phyloP scores from a whole-genome alignment of 1,140 invertebrate genomes.

The Saccostrea cuccullata region DNA sequence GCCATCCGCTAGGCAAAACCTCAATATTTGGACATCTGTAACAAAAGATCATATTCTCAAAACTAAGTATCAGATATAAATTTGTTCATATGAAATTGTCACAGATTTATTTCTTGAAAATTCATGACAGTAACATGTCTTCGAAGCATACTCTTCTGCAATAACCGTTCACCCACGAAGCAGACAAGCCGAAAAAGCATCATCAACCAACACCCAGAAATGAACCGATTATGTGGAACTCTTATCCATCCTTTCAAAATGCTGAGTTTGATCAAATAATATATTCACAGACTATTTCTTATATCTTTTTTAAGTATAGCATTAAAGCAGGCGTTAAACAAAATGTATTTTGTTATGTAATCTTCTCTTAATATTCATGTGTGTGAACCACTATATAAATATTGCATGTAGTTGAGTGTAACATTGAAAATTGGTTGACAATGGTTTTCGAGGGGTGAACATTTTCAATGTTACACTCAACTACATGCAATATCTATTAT shows the following conservation, averaged over 20 bases:
- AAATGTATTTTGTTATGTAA: background rate
- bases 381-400: no score
- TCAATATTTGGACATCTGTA: no score
- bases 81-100: no score
- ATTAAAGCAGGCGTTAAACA: constrained; percentile 22
- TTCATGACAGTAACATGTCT: background rate
- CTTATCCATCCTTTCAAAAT: background rate
- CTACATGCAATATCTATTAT: no score
- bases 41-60: background rate
- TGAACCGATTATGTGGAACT: background rate
- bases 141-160: background rate
- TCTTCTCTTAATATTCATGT: no score
- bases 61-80: no score
- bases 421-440: no score
- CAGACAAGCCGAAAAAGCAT: constrained; percentile 31
- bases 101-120: no score
- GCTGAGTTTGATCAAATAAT: background rate
- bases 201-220: background rate
- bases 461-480: no score
- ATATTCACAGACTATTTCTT: background rate
- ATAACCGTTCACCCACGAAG: background rate
- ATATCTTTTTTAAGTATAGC: background rate
- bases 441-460: no score
- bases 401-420: no score
- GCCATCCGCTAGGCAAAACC: no score